Evolutionary conservation across 2,888 invertebrate species (phyloP).

Genomic region (Orchesellides sinensis): DNA sequence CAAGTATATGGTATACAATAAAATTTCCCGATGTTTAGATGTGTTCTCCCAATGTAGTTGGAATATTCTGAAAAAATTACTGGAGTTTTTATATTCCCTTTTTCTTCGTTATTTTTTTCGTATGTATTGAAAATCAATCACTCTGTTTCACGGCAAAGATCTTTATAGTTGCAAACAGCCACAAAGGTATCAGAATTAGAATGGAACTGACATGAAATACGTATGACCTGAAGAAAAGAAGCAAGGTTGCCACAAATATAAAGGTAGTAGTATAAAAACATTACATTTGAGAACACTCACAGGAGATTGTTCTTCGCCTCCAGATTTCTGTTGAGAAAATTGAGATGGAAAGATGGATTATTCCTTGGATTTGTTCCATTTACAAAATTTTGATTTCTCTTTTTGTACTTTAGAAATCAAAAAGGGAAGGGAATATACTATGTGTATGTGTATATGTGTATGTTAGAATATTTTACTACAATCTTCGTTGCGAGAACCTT

Average conservation of each 20-base stretch:
- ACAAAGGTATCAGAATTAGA: background rate
- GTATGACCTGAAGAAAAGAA: background rate
- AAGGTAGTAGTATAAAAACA: background rate
- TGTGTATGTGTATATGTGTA: background rate
- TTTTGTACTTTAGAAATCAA: background rate
- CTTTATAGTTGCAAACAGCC: background rate
- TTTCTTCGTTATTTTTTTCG: background rate
- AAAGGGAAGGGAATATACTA: background rate
- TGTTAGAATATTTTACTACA: background rate
- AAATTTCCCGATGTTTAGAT: background rate
- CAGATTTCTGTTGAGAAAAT: background rate
- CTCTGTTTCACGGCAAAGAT: background rate
- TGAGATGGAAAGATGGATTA: background rate
- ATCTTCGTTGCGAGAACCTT: no score
- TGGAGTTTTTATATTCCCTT: background rate
- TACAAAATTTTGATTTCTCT: background rate
- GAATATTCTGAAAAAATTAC: background rate
- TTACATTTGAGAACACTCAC: no score
- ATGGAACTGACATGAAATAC: background rate
- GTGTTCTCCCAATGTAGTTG: background rate
- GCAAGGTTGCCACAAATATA: background rate
- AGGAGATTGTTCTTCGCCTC: background rate
- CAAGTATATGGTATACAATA: background rate
- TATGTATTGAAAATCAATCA: constrained; percentile 11
- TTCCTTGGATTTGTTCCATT: background rate